phyloP scores from a whole-genome alignment of 1,140 invertebrate species.

The Melipona quadrifasciata region DNA sequence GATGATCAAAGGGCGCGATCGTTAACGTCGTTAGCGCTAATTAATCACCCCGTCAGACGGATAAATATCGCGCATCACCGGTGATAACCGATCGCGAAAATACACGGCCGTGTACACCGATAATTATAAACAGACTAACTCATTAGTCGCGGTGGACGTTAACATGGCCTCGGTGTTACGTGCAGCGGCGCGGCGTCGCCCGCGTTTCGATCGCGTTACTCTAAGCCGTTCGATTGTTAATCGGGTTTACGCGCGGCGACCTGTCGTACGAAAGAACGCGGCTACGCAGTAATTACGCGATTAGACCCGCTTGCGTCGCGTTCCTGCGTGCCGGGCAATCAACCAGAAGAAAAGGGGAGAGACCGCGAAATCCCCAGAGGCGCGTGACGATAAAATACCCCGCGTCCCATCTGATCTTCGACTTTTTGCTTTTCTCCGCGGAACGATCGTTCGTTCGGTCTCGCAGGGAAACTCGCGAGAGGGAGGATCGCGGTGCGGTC shows the following conservation, averaged over 20 bases:
- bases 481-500: background rate
- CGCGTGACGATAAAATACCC: background rate
- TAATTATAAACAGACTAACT: conserved; percentile 67
- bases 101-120: conserved; percentile 38
- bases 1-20: conserved; percentile 45
- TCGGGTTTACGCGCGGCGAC: conserved; percentile 22
- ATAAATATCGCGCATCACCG: conserved; percentile 59
- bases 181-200: background rate
- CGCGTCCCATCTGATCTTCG: no score
- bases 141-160: conserved; percentile 64
- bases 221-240: conserved; percentile 46
- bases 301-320: background rate
- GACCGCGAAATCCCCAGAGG: background rate
- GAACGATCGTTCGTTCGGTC: background rate
- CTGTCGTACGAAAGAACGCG: conserved; percentile 23
- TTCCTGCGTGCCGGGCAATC: background rate
- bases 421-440: no score
- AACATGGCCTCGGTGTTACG: conserved; percentile 46
- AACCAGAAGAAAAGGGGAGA: no score
- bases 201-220: conserved; percentile 17
- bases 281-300: background rate
- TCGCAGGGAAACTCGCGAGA: background rate
- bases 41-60: conserved; percentile 54
- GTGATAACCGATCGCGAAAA: conserved; percentile 42
- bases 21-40: conserved; percentile 58